A percentile compares a stretch with the other conserved stretches of the same genome.
Evolutionary conservation across 2,888 invertebrate species (phyloP).

Genomic region (Agrypnus murinus): DNA sequence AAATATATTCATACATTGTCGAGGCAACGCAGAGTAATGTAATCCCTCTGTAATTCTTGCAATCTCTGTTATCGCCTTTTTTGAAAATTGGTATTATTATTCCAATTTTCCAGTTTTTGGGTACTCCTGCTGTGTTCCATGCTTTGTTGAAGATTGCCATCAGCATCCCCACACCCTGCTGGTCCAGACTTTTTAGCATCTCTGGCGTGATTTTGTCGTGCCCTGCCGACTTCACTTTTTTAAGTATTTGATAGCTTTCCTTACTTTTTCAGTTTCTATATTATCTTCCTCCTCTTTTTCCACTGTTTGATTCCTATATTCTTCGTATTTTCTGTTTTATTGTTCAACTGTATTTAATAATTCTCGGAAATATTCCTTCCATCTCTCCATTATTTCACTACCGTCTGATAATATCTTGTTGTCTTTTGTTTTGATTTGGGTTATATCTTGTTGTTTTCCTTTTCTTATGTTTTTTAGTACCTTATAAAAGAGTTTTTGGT

Average conservation of each 20-base stretch:
- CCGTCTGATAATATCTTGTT: neutral
- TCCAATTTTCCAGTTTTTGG: neutral
- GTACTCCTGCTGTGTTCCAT: neutral
- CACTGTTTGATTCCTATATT: too few relatives aligned
- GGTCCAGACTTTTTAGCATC: neutral
- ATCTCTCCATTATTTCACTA: too few relatives aligned
- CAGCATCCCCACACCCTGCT: neutral
- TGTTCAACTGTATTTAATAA: neutral
- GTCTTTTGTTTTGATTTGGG: neutral
- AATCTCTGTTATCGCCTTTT: neutral
- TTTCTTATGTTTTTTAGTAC: neutral
- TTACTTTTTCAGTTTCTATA: neutral
- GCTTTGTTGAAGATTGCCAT: neutral
- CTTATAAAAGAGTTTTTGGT: neutral
- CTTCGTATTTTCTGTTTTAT: neutral
- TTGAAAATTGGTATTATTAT: neutral
- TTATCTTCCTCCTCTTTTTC: neutral
- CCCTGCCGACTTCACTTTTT: too few relatives aligned
- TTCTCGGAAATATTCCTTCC: neutral
- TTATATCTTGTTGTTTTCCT: neutral
- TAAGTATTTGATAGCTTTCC: neutral
- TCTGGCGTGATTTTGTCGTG: neutral
- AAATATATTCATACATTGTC: too few relatives aligned
- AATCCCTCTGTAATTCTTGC: neutral
- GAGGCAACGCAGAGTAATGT: too few relatives aligned